Conservation (phyloP, 1,140 invertebrate genomes). For the Drosophila bifasciata region DNA sequence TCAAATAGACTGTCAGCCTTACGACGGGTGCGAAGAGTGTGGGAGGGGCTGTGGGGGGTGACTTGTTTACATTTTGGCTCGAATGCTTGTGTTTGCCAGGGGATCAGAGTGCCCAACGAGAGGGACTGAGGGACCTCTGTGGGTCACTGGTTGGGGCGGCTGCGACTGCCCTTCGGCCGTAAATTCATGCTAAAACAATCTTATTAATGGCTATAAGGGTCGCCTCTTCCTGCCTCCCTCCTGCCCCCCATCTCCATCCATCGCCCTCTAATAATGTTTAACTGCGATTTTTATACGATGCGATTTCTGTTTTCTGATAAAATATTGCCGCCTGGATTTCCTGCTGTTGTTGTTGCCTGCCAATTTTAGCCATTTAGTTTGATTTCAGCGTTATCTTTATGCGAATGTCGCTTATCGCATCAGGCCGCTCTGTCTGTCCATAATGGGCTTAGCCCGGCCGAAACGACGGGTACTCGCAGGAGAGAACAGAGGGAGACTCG, state of each 20-base stretch:
- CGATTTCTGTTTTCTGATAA: conserved; percentile 56
- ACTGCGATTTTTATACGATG: conserved; percentile 74
- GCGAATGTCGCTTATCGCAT: conserved; percentile 65
- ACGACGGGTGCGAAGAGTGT: conserved; percentile 2
- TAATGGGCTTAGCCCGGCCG: conserved; percentile 67
- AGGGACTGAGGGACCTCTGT: background rate
- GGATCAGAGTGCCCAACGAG: conserved; percentile 17
- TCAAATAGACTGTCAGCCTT: conserved; percentile 57
- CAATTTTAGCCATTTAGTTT: conserved; percentile 82
- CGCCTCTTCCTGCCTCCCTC: background rate
- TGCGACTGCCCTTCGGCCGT: conserved; percentile 53
- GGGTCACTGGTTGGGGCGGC: conserved; percentile 6
- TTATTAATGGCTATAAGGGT: conserved; percentile 76
- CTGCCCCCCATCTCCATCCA: conserved; percentile 5
- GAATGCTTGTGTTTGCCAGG: conserved; percentile 34
- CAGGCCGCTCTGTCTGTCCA: conserved; percentile 21
- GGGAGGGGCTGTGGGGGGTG: conserved; percentile 30
- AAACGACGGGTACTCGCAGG: conserved; percentile 14
- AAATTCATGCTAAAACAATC: conserved; percentile 81
- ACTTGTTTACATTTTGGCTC: conserved; percentile 71
- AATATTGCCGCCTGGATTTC: conserved; percentile 70
- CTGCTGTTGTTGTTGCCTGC: conserved; percentile 63
- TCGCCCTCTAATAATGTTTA: conserved; percentile 71
- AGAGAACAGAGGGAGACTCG: conserved; percentile 11
- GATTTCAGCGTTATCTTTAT: conserved; percentile 79